phyloP scores from a whole-genome alignment of 2,797 vertebrate species.

The Dromococcyx pavoninus region DNA sequence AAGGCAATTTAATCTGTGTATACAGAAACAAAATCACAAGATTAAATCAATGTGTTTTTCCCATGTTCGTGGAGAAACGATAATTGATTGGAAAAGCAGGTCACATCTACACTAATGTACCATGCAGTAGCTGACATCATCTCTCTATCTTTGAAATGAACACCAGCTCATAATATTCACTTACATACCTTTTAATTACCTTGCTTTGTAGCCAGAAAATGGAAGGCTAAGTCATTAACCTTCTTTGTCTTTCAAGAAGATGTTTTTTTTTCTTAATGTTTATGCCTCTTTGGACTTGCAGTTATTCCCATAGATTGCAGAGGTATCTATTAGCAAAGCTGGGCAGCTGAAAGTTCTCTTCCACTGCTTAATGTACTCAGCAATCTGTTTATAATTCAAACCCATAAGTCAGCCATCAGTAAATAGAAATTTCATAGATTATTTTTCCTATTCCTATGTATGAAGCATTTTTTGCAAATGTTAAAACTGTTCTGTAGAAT shows the following conservation, averaged over 20 bases:
- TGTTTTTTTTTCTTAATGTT: neutral
- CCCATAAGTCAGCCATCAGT: neutral
- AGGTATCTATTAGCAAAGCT: neutral
- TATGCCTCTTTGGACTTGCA: neutral
- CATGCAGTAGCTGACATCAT: conserved; percentile 19
- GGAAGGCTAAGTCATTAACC: conserved; percentile 55
- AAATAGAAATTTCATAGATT: conserved; percentile 8
- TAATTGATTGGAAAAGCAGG: conserved; percentile 44
- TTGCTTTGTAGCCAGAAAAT: conserved; percentile 44
- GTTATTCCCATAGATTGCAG: neutral
- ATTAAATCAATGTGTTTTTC: conserved; percentile 43
- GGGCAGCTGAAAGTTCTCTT: neutral
- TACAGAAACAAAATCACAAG: conserved; percentile 37
- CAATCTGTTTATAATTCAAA: neutral
- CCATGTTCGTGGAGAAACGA: conserved; percentile 7
- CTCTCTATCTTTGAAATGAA: conserved; percentile 15
- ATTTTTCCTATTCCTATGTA: neutral
- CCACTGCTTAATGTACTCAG: conserved; percentile 1
- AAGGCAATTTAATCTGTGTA: conserved; percentile 28
- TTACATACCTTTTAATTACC: conserved; percentile 55
- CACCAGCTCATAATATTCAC: conserved; percentile 14
- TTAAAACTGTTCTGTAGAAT: neutral
- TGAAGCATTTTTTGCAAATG: neutral
- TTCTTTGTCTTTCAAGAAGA: conserved; percentile 40
- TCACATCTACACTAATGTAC: conserved; percentile 26